A percentile compares a stretch with the other conserved stretches of the same genome.
Conservation (phyloP, 1,140 invertebrate genomes). For the Eupeodes corollae region DNA sequence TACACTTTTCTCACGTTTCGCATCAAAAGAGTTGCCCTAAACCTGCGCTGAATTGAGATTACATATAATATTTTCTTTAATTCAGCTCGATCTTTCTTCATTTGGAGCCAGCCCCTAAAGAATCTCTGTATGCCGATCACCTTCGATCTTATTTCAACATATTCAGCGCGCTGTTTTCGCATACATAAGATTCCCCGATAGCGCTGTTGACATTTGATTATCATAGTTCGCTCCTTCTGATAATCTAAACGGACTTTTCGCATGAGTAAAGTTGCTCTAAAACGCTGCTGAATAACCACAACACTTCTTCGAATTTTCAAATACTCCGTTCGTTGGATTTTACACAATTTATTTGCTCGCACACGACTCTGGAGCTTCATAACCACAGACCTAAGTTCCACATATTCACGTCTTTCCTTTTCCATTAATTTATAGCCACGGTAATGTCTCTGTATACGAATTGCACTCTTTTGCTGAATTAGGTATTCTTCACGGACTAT, state of each 20-base stretch:
- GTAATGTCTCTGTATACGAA: slow-evolving; percentile 20
- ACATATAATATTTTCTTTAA: slow-evolving; percentile 1
- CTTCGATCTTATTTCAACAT: slow-evolving; percentile 8
- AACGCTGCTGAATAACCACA: slow-evolving; percentile 5
- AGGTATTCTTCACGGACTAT: slow-evolving; percentile 9
- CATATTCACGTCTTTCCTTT: slow-evolving; percentile 7
- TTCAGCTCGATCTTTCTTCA: slow-evolving; percentile 11
- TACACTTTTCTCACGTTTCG: background rate
- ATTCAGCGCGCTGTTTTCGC: slow-evolving; percentile 23
- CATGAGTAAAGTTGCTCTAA: slow-evolving; percentile 5
- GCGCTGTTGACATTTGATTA: background rate
- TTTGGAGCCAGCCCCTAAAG: slow-evolving; percentile 5
- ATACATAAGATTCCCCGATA: slow-evolving; percentile 23
- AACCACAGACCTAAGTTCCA: slow-evolving; percentile 9
- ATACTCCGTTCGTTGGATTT: slow-evolving; percentile 5
- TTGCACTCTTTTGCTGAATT: slow-evolving; percentile 6
- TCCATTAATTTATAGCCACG: slow-evolving; percentile 8
- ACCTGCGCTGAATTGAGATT: slow-evolving; percentile 15
- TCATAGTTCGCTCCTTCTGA: slow-evolving; percentile 2
- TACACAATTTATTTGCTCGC: slow-evolving; percentile 18
- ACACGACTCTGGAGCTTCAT: slow-evolving; percentile 21
- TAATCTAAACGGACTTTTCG: slow-evolving; percentile 1
- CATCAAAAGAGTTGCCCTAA: slow-evolving; percentile 14
- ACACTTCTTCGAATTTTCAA: background rate
- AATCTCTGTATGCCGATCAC: slow-evolving; percentile 12